Conservation (phyloP, 2,797 vertebrate species). For the Orestias chungarensis region DNA sequence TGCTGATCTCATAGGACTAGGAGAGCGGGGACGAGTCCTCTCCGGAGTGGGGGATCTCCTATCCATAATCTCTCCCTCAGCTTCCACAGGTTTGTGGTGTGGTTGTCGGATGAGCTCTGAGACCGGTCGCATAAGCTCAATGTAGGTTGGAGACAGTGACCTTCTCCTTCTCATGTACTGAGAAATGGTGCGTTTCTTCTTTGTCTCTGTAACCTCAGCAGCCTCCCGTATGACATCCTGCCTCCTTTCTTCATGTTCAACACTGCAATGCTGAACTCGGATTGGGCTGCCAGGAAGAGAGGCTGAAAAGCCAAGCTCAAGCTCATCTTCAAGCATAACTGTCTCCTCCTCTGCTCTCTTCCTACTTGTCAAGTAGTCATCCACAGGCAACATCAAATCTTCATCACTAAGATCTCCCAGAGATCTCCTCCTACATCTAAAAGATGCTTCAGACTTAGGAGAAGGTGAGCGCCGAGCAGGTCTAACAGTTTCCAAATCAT, state of each 20-base stretch:
- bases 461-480: conserved; percentile 90
- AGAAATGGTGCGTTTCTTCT: conserved; percentile 86
- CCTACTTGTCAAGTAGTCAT: conserved; percentile 91
- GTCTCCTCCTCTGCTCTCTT: conserved; percentile 91
- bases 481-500: conserved; percentile 95
- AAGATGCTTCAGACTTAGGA: conserved; percentile 89
- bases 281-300: conserved; percentile 92
- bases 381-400: conserved; percentile 87
- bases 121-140: conserved; percentile 97
- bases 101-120: conserved; percentile 89
- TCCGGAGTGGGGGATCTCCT: conserved; percentile 98
- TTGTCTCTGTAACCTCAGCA: conserved; percentile 82
- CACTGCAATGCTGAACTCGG: conserved; percentile 81
- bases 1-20: conserved; percentile 89
- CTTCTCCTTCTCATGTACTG: conserved; percentile 89
- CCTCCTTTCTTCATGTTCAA: conserved; percentile 81
- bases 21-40: conserved; percentile 96
- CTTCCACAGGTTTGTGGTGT: conserved; percentile 71
- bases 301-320: conserved; percentile 96
- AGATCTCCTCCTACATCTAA: conserved; percentile 90
- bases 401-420: conserved; percentile 94
- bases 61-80: conserved; percentile 78
- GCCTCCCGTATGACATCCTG: conserved; percentile 80
- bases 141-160: conserved; percentile 96
- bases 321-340: conserved; percentile 92